Evolutionary conservation across 2,113 vertebrate species (phyloP), one percentile per base, ranked within the genome.

Genomic region (Tricholaema leucomelas): DNA sequence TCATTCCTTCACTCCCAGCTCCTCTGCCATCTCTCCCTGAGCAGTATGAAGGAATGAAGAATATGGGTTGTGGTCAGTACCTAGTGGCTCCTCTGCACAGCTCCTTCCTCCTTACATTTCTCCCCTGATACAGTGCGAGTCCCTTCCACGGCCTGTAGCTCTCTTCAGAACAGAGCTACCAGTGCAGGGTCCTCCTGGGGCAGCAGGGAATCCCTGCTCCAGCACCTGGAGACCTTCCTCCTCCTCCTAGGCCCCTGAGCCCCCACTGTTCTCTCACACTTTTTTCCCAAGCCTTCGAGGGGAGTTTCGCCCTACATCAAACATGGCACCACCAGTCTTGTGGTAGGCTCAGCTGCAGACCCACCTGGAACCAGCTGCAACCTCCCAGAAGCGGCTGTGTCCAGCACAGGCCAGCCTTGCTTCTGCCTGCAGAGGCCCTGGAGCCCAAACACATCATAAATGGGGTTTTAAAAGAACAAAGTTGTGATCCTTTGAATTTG

Each of bases 271-370:
- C 38, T 6, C 60, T 18, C 38, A 33, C 44, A 8, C 21, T 3
- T 13, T 28, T 23, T 4, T 61, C 42, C 52, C 55, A 36, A 23
- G 6, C 12, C 25, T 2, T 42, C 82, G 38, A n/a, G n/a, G n/a
- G n/a, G 14, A 2, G 2, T 35, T 66, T 82, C 46, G 5, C 25
- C 65, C 25, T 59, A 42, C 35, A 17, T 42, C 2, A 25, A 15
- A 27, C 13, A 17, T 19, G 46, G n/a, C n/a, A 6, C 35, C 36
- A 2, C 12, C 46, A 7, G 55, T 12, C 0, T 12, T 2, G 21
- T 40, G 33, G 56, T 0, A 30, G 10, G 56, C 63, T 54, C 52
- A 54, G 24, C 15, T 25, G 0, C 0, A 4, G 65, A 63, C 71
- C 40, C 15, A 2, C 1, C 52, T 0, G 2, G 73, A 78, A 63